Evolutionary conservation across 2,113 vertebrate genomes (phyloP).

Genomic region (Limanda limanda): DNA sequence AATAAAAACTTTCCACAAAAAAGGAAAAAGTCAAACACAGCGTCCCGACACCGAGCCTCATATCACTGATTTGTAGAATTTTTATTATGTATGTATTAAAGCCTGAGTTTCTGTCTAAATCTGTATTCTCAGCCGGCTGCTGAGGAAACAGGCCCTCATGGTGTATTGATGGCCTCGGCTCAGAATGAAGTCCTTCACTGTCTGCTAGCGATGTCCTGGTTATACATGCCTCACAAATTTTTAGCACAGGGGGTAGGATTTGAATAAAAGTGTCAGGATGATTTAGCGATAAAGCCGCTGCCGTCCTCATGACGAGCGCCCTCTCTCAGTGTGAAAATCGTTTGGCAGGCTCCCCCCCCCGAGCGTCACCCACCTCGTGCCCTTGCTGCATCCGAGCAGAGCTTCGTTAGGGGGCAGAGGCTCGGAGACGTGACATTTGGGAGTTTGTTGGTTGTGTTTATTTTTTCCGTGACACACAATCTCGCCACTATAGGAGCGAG

Average conservation of each 20-base stretch:
- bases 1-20: background rate
- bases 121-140: conserved; percentile 23
- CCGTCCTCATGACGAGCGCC: conserved; percentile 5
- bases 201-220: conserved; percentile 57
- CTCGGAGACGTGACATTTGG: conserved; percentile 1
- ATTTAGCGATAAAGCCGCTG: conserved; percentile 51
- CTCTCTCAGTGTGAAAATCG: conserved; percentile 30
- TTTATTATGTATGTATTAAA: background rate
- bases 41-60: background rate
- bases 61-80: background rate
- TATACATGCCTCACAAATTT: conserved; percentile 72
- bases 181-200: conserved; percentile 66
- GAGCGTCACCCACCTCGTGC: conserved; percentile 10
- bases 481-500: background rate
- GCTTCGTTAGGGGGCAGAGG: background rate
- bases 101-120: background rate
- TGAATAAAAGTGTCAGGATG: conserved; percentile 66
- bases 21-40: background rate
- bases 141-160: conserved; percentile 25
- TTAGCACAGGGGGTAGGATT: conserved; percentile 50
- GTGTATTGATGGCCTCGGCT: conserved; percentile 56
- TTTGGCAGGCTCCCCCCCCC: conserved; percentile 19
- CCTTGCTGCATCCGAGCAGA: conserved; percentile 37
- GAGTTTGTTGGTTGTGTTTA: background rate
- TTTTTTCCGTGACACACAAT: background rate